Evolutionary conservation across 1,140 invertebrate genomes (phyloP).

Genomic region (Polyergus mexicanus): DNA sequence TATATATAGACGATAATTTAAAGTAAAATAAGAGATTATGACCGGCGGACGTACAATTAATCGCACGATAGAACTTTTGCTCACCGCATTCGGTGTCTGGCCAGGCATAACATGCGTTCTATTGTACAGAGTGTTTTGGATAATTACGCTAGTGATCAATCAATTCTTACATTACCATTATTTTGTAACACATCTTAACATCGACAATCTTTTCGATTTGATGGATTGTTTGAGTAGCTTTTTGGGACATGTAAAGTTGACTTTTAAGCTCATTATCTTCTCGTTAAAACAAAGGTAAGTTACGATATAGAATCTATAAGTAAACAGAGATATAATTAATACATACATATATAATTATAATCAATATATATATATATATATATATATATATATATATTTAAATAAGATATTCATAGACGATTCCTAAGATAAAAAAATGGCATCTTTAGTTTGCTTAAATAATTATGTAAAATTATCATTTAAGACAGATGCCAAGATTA

Average conservation of each 20-base stretch:
- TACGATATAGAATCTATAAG: neutral
- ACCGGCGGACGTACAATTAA: conserved; percentile 32
- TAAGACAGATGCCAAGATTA: too few relatives aligned
- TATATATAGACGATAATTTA: neutral
- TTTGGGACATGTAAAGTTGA: conserved; percentile 34
- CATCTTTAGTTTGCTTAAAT: too few relatives aligned
- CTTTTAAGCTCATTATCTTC: conserved; percentile 44
- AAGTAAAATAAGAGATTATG: conserved; percentile 26
- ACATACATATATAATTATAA: neutral
- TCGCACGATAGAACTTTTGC: conserved; percentile 32
- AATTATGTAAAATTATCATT: too few relatives aligned
- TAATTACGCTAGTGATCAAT: conserved; percentile 29
- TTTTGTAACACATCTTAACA: conserved; percentile 28
- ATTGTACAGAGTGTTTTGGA: conserved; percentile 47
- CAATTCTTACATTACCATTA: conserved; percentile 34
- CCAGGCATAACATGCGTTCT: conserved; percentile 34
- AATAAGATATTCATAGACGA: too few relatives aligned
- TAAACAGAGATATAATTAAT: neutral
- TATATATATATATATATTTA: too few relatives aligned
- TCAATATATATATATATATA: too few relatives aligned
- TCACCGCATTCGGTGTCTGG: conserved; percentile 55
- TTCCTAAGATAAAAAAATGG: too few relatives aligned
- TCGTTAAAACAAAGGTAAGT: conserved; percentile 54
- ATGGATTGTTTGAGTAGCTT: conserved; percentile 56
- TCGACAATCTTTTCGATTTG: conserved; percentile 44